These are phyloP conservation scores for Azemiops feae DNA, from an alignment of 2,113 vertebrate species.

Conservation along the genomic window DNA sequence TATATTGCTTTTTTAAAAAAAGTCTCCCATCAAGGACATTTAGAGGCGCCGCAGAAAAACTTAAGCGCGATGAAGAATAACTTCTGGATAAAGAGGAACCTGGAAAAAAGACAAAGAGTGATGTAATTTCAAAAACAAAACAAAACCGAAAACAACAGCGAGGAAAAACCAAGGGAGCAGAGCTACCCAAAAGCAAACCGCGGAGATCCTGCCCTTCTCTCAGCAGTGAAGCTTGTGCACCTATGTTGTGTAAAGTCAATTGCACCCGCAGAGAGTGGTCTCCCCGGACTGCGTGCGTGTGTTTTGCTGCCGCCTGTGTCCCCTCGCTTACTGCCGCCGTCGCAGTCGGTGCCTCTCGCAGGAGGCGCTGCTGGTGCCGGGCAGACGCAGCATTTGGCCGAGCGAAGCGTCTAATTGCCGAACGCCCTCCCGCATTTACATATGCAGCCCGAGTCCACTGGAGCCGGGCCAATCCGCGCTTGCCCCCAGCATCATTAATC, in stretches of 20 bases:
- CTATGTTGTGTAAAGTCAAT: slow-evolving; percentile 72
- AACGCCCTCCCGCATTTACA: slow-evolving; percentile 93
- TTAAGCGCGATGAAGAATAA: slow-evolving; percentile 31
- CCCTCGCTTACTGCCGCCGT: background rate
- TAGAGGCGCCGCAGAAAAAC: slow-evolving; percentile 9
- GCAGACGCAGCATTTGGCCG: slow-evolving; percentile 81
- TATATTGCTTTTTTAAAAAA: background rate
- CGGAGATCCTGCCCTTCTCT: slow-evolving; percentile 70
- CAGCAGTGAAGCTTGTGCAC: slow-evolving; percentile 67
- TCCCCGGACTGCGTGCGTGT: slow-evolving; percentile 50
- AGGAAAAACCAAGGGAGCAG: slow-evolving; percentile 2
- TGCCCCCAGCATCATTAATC: slow-evolving; percentile 81
- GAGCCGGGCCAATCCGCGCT: slow-evolving; percentile 84
- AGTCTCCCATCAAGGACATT: slow-evolving; percentile 26
- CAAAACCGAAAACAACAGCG: background rate
- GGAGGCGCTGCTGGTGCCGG: slow-evolving; percentile 72
- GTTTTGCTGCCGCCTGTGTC: slow-evolving; percentile 6
- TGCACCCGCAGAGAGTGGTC: slow-evolving; percentile 52
- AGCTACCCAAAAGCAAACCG: slow-evolving; percentile 37
- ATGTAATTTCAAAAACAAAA: slow-evolving; percentile 35
- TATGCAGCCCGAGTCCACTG: slow-evolving; percentile 90
- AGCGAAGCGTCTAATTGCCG: slow-evolving; percentile 88
- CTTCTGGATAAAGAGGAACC: slow-evolving; percentile 36
- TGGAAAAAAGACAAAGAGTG: slow-evolving; percentile 24
- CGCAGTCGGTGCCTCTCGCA: slow-evolving; percentile 44